Evolutionary conservation across 2,888 invertebrate species (phyloP).

Genomic region (Perizoma affinitatum): DNA sequence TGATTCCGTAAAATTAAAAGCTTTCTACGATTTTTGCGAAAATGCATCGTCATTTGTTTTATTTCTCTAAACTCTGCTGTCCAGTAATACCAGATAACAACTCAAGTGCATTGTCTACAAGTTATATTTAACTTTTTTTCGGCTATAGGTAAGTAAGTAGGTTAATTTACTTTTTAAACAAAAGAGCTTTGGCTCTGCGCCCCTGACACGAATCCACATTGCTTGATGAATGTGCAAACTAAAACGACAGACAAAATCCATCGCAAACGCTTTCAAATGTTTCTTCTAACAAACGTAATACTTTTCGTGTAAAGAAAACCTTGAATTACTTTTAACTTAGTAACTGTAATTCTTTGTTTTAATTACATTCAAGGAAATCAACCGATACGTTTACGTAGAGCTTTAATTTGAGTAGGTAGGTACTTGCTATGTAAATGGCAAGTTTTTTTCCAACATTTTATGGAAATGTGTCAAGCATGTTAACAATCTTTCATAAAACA

Average conservation of each 20-base stretch:
- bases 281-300: constrained; percentile 15
- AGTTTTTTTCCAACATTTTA: constrained; percentile 29
- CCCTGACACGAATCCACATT: constrained; percentile 66
- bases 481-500: constrained; percentile 34
- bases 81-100: no score
- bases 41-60: no score
- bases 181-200: constrained; percentile 39
- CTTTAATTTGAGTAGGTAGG: constrained; percentile 20
- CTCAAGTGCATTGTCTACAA: not conserved
- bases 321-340: constrained; percentile 30
- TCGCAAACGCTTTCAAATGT: constrained; percentile 21
- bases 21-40: no score
- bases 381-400: constrained; percentile 26
- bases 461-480: constrained; percentile 41
- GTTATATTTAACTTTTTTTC: constrained; percentile 3
- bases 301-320: constrained; percentile 30
- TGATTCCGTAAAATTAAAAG: not conserved
- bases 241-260: constrained; percentile 44
- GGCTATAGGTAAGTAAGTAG: constrained; percentile 2
- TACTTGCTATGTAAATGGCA: constrained; percentile 30
- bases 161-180: constrained; percentile 9
- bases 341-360: constrained; percentile 21
- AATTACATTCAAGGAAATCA: constrained; percentile 31
- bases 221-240: constrained; percentile 65
- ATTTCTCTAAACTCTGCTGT: no score